Conservation (phyloP, 2,113 vertebrate species). For the Sitta europaea region DNA sequence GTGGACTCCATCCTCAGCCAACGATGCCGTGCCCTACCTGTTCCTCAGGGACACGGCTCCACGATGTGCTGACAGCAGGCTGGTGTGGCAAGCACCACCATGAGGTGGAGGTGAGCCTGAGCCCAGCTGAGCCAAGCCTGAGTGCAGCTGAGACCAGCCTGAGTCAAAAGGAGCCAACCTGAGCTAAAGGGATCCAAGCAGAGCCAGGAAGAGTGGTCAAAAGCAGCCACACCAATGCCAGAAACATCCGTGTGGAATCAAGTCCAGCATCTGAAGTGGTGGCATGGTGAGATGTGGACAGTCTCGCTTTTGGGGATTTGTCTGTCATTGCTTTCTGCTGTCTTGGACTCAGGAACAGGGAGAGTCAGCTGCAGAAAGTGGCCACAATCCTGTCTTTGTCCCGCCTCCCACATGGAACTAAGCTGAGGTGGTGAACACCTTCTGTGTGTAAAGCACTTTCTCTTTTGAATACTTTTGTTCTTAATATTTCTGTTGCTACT, state of each 20-base stretch:
- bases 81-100: fast-evolving
- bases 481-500: not conserved
- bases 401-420: not conserved
- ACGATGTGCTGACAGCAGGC: fast-evolving
- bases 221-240: fast-evolving
- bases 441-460: not conserved
- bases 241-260: not conserved
- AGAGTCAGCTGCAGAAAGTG: not conserved
- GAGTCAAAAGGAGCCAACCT: not conserved
- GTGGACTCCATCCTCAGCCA: not conserved
- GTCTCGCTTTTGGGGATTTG: not conserved
- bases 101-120: fast-evolving
- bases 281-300: not conserved
- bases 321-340: not conserved
- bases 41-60: not conserved
- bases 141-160: too few relatives aligned
- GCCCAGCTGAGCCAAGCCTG: too few relatives aligned
- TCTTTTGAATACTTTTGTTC: not conserved
- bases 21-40: fast-evolving
- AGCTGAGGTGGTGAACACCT: not conserved
- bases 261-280: fast-evolving
- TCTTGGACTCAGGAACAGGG: not conserved
- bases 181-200: not conserved
- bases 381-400: not conserved
- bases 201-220: not conserved